Base-by-base conservation (phyloP, 2,888 invertebrate species). In the Tenthredo livida region DNA sequence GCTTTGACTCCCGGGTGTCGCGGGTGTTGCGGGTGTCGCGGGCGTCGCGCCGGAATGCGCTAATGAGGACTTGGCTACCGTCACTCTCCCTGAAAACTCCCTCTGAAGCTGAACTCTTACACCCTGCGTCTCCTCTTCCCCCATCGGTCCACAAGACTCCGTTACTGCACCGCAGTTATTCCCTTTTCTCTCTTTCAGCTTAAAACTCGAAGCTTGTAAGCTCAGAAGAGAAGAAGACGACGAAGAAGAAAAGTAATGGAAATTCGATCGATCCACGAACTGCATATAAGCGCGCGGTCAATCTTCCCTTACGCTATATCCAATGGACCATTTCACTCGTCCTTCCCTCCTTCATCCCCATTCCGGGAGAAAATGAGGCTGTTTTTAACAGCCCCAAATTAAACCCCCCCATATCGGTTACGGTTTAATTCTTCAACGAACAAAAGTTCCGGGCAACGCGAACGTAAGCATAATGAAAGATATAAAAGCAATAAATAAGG, bases 1-100 rank as follows among this genome's bases (percentile, higher is more conserved):
- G 90, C 93, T 93, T 93, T 93, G 92, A 93, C 91, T 92, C 91
- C 93, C 93, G 92, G 80, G 80, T 80, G 80, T 80, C 80, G 61
- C 50, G 61, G 54, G 77, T 54, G 54, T 77, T 61, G 61, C 80
- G 61, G 78, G 78, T 58, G 78, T 78, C 91, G 93, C 93, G 92
- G 92, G 93, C 92, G 93, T 93, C 93, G 92, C 91, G 91, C 90
- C 92, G 93, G 93, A 93, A 93, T 93, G 93, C 93, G 92, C 92
- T 93, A 93, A 93, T 93, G 93, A 93, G 92, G 91, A 92, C 92
- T 93, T 92, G 93, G 92, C 92, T 93, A 91, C 90, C 91, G 90
- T 92, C 91, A 90, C 91, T 90, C 91, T 90, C 90, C 89, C 90
- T 90, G 73, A 37, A 37, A 80, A 67, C 67, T 70, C 67, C 83